Conservation (phyloP, 2,113 vertebrate genomes). For the Rhinolophus sinicus region DNA sequence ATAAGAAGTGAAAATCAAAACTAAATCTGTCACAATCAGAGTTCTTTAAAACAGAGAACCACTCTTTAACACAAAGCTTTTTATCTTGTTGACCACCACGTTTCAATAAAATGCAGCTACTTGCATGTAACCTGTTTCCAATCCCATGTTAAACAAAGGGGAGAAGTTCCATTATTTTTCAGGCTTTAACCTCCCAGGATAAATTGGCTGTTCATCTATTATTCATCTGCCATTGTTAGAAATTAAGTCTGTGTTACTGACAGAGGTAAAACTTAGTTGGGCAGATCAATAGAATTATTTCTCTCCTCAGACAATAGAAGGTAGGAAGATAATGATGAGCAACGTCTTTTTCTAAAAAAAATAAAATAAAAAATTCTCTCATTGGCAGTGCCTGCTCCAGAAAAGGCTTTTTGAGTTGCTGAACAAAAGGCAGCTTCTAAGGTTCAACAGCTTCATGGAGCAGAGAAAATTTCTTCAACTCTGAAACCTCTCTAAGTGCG, state of each 20-base stretch:
- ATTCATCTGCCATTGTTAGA: slow-evolving; percentile 11
- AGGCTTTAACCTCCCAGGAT: slow-evolving; percentile 22
- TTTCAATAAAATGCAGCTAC: slow-evolving; percentile 21
- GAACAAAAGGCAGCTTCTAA: slow-evolving; percentile 43
- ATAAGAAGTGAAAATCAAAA: slow-evolving; percentile 48
- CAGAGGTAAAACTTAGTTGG: slow-evolving; percentile 22
- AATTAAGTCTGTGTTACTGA: slow-evolving; percentile 65
- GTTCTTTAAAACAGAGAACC: slow-evolving; percentile 51
- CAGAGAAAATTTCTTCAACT: slow-evolving; percentile 34
- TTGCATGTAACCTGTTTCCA: slow-evolving; percentile 12
- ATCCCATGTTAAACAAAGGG: slow-evolving; percentile 28
- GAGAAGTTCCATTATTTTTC: slow-evolving; percentile 35
- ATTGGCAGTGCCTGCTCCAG: slow-evolving; percentile 31
- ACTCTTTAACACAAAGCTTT: not conserved
- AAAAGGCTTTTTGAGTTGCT: slow-evolving; percentile 36
- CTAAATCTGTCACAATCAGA: not conserved
- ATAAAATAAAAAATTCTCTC: not conserved
- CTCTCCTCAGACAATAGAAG: slow-evolving; percentile 48
- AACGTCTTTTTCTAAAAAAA: not conserved
- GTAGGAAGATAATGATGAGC: slow-evolving; percentile 49
- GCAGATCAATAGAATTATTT: slow-evolving; percentile 54
- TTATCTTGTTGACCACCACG: not conserved
- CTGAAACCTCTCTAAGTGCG: slow-evolving; percentile 3
- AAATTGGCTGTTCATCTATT: slow-evolving; percentile 50
- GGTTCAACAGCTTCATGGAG: not conserved